Percentiles rank a stretch among this genome's conserved stretches.
Evolutionary conservation across 2,888 invertebrate species (phyloP).

Genomic region (Sicus ferrugineus): DNA sequence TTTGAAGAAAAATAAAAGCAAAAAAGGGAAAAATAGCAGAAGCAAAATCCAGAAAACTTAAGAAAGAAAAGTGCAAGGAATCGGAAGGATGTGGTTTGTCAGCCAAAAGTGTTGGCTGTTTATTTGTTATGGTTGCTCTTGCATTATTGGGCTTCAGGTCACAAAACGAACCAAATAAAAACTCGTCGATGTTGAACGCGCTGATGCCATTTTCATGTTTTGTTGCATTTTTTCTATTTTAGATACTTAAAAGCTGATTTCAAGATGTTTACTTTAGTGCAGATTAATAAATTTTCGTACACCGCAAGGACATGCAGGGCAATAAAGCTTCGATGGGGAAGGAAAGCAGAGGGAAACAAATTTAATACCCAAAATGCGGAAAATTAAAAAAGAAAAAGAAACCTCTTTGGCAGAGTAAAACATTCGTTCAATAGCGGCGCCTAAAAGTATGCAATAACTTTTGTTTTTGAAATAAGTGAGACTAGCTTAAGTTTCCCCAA

Average conservation of each 20-base stretch:
- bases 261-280: background rate
- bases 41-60: too few species aligned
- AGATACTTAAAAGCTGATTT: constrained; percentile 6
- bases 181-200: background rate
- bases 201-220: constrained; percentile 2
- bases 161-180: too few species aligned
- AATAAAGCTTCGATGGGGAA: background rate
- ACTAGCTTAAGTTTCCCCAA: too few species aligned
- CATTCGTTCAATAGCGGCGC: too few species aligned
- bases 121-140: background rate
- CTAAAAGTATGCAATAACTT: constrained; percentile 8
- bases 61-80: background rate
- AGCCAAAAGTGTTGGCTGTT: background rate
- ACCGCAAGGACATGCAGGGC: constrained; percentile 1
- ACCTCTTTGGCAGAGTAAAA: too few species aligned
- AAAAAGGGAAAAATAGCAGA: background rate
- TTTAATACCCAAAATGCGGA: background rate
- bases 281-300: background rate
- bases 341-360: background rate
- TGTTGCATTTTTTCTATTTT: constrained; percentile 16
- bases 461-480: background rate
- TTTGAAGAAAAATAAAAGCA: background rate
- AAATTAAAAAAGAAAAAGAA: too few species aligned
- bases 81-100: constrained; percentile 16
- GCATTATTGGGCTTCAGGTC: background rate